Base-by-base conservation (phyloP, 2,888 invertebrate genomes). In the Epirrhoe alternata region DNA sequence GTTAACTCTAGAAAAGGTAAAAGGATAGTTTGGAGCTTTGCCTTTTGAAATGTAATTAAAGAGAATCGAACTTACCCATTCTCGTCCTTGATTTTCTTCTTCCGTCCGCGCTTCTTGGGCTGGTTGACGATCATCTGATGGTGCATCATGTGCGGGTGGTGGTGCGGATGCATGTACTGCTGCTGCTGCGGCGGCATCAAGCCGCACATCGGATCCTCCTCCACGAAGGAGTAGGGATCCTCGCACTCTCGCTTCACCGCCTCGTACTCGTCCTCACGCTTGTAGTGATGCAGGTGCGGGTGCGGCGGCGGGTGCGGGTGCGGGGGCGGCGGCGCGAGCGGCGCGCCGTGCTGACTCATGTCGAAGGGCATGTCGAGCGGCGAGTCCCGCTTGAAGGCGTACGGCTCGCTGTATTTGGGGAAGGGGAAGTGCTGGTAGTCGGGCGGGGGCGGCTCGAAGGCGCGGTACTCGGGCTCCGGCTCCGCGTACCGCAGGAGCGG, bases 181-280 rank as follows among this genome's bases (percentile, higher is more conserved):
- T 79, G 82, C 70, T 78, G 80, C 64, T 77, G 24, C 24, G 81
- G 90, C 77, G 92, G 91, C 77, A 94, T 88, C 83, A 95, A 94
- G 58, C 93, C 90, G 82, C 94, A 93, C 93, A 94, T 94, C 62
- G 94, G 93, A 75, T 97, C 97, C 82, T 97, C 97, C 85, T 97
- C 97, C 72, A 97, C 97, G 89, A 97, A 97, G 81, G 96, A 97
- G 87, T 97, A 97, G 3, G 97, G 97, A 86, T 97, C 97, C 77
- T 96, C 96, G 74, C 95, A 94, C 82, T 95, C 95, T 70, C 95
- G 92, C 80, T 95, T 95, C 76, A 95, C 92, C 51, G 87, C 87
- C 64, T 87, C 86, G 75, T 89, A 93, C 59, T 90, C 75, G 69
- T 89, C 90, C 1, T 90, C 92, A 6, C 92, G 81, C 74, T 93